Base-by-base conservation (phyloP, 2,113 vertebrate species). In the Ceratotherium simum region DNA sequence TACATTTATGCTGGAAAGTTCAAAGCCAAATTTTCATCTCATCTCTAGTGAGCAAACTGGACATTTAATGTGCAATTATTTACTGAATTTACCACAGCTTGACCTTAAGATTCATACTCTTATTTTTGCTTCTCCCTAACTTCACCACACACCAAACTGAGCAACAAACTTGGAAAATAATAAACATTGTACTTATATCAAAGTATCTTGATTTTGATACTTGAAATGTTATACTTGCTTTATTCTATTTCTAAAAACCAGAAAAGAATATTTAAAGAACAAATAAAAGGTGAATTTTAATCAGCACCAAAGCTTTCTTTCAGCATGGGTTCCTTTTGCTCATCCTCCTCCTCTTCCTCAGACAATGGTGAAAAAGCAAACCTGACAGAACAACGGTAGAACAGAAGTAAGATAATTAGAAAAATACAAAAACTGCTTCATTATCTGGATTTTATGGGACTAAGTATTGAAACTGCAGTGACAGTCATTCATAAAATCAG, bases 301-400 rank as follows among this genome's bases (percentile, higher is more conserved):
- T 95, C 27, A 91, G 96, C 98, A 99, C 99, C 99, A 97, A 99
- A 99, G 75, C 99, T 99, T 98, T 99, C 99, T 96, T 99, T 99
- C 90, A 99, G 97, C 99, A 99, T 99, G 33, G 99, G 99, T 81
- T 99, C 99, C 97, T 99, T 99, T 93, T 99, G 99, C 67, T 99
- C 99, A 94, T 99, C 99, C 4, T 99, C 99, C 0, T 99, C 99
- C 0, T 99, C 99, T 67, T 99, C 99, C 65, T 99, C 99, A 21
- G 99, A 99, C 65, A 99, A 99, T 29, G 99, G 99, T 97, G 99
- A 99, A 98, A 99, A 99, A 89, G 99, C 99, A 98, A 99, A 99
- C 98, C 99, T 99, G 81, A 97, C 9, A 82, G 65, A 80, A 93
- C 60, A 85, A 94, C 94, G 17, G 13, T 3, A 88, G 18, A 51